Evolutionary conservation across 1,140 invertebrate genomes (phyloP).

Genomic region (Cherax destructor): DNA sequence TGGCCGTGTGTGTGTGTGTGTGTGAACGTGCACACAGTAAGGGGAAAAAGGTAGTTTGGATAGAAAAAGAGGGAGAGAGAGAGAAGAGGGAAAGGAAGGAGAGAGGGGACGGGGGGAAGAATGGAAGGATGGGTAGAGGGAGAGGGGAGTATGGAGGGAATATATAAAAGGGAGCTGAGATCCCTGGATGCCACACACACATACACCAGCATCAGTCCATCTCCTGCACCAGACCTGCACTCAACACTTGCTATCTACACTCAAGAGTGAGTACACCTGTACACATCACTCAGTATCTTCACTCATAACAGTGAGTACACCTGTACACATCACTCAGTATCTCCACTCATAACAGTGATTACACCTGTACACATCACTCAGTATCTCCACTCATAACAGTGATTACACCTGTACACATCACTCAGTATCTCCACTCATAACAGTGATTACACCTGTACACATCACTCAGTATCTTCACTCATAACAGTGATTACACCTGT

Average conservation of each 20-base stretch:
- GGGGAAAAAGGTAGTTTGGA: neutral
- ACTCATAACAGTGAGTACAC: neutral
- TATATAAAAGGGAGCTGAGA: slow-evolving; percentile 4
- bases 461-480: neutral
- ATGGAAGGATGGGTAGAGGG: no score
- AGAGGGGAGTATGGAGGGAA: neutral
- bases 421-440: neutral
- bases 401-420: neutral
- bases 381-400: neutral
- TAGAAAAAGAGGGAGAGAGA: neutral
- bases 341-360: neutral
- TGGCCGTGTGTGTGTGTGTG: neutral
- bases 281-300: neutral
- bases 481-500: neutral
- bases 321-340: neutral
- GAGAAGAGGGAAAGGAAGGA: neutral
- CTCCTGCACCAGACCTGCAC: neutral
- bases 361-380: neutral
- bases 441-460: neutral
- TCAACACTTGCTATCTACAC: neutral
- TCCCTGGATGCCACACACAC: neutral
- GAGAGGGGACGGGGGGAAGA: no score
- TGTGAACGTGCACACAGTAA: neutral
- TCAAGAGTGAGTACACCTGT: neutral
- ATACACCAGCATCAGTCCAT: neutral